Conservation (phyloP, 2,888 invertebrate species). For the Philereme transversata region DNA sequence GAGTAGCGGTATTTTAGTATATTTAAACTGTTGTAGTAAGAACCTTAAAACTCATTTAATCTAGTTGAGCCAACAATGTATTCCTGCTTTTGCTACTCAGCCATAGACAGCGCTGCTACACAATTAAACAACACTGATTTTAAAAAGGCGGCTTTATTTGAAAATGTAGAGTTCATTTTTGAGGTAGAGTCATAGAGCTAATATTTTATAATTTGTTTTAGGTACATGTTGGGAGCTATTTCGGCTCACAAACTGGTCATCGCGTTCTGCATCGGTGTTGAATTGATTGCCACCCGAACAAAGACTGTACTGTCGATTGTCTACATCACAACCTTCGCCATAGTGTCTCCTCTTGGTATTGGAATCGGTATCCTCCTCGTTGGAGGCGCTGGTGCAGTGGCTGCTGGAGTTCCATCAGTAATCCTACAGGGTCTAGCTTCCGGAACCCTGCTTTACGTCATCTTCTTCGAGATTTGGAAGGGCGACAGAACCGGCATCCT, state of each 20-base stretch:
- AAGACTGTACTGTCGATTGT: conserved; percentile 84
- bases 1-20: conserved; percentile 38
- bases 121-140: not conserved
- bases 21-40: not conserved
- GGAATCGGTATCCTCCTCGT: conserved; percentile 88
- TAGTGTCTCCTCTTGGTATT: conserved; percentile 92
- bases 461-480: conserved; percentile 96
- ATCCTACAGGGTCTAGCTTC: conserved; percentile 93
- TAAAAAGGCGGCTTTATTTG: not conserved
- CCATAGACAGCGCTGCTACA: conserved; percentile 47
- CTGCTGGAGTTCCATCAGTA: conserved; percentile 85
- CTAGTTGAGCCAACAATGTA: not conserved
- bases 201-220: conserved; percentile 46
- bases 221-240: conserved; percentile 93
- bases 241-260: conserved; percentile 94
- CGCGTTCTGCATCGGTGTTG: conserved; percentile 94
- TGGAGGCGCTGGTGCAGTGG: conserved; percentile 82
- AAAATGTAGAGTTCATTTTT: not conserved
- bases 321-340: conserved; percentile 90
- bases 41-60: not conserved
- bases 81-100: conserved; percentile 24
- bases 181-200: not conserved
- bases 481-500: conserved; percentile 83
- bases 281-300: conserved; percentile 89
- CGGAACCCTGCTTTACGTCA: conserved; percentile 96